phyloP scores from a whole-genome alignment of 1,140 invertebrate genomes.

The Cotesia vestalis region DNA sequence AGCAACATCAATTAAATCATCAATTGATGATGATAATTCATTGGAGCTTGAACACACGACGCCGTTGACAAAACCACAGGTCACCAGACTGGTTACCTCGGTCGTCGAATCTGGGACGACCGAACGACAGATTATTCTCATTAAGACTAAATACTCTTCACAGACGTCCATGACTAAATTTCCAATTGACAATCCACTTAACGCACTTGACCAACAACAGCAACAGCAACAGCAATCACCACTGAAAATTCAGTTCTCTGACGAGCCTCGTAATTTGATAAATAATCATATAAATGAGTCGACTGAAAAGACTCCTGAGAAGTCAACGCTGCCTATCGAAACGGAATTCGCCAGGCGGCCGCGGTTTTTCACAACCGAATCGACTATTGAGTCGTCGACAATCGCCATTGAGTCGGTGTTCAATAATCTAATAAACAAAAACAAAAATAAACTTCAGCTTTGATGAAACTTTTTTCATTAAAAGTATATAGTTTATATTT shows the following conservation, averaged over 20 bases:
- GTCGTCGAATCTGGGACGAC: slow-evolving; percentile 64
- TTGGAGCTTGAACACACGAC: slow-evolving; percentile 44
- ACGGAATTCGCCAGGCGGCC: slow-evolving; percentile 50
- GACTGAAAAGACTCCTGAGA: slow-evolving; percentile 52
- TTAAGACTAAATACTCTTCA: slow-evolving; percentile 62
- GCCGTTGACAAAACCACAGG: slow-evolving; percentile 51
- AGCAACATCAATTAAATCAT: slow-evolving; percentile 41
- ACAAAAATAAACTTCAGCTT: slow-evolving; percentile 19
- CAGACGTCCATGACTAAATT: slow-evolving; percentile 54
- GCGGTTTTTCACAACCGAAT: slow-evolving; percentile 55
- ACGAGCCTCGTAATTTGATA: slow-evolving; percentile 39
- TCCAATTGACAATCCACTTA: slow-evolving; percentile 42
- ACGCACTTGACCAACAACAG: slow-evolving; percentile 21
- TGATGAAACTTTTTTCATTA: slow-evolving; percentile 2
- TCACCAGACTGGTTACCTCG: slow-evolving; percentile 64
- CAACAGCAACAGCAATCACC: background rate
- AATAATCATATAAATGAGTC: slow-evolving; percentile 55
- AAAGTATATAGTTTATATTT: background rate
- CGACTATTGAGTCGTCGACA: slow-evolving; percentile 58
- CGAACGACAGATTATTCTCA: slow-evolving; percentile 62
- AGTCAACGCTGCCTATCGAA: slow-evolving; percentile 56
- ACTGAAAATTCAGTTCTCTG: slow-evolving; percentile 13
- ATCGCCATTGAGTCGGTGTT: slow-evolving; percentile 65
- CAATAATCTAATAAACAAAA: slow-evolving; percentile 53
- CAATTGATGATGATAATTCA: slow-evolving; percentile 38